Base-by-base conservation (phyloP, 2,113 vertebrate species). In the Phylloscopus trochilus region DNA sequence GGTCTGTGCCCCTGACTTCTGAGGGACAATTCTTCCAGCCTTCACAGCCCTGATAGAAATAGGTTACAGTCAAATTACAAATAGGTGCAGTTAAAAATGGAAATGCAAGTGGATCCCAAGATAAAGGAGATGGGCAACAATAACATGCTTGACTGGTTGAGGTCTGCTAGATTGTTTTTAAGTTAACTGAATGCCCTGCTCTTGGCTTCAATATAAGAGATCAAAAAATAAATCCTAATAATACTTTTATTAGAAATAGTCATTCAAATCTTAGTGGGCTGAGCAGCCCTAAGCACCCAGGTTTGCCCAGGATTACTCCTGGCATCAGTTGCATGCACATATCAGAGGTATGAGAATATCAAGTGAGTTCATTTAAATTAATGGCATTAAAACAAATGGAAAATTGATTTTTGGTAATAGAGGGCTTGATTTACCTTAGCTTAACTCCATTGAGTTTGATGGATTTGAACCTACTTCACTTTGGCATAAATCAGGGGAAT, bases 341-440 rank as follows among this genome's bases (percentile, higher is more conserved):
- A 43, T 69, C 79, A 79, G 83, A 92, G 55, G 41, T 64, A 90
- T 30, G 49, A 92, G 68, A 92, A 77, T 95, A 96, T 87, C 79
- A 77, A 95, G 74, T 52, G 81, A 97, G 92, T 93, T 92, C 86
- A 94, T 96, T 97, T 82, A 92, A 97, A 97, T 95, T 95, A 97
- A 93, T 88, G 55, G 91, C 87, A 92, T 94, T 97, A 88, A 92
- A 94, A 91, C 88, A 96, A 95, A 94, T 86, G 83, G 91, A 63
- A 94, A 96, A 97, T 96, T 94, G 95, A 96, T 96, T 96, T 87
- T 86, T 83, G 84, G 83, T 60, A 94, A 81, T 77, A 89, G 52
- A 95, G 23, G 41, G 10, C 41, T 86, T 90, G 83, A 86, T 94
- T 94, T 90, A 93, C 60, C 49, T 44, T 63, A 46, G 49, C 72